Evolutionary conservation across 2,113 vertebrate genomes (phyloP), one percentile per base, ranked within the genome.

Genomic region (Atractosteus spatula): DNA sequence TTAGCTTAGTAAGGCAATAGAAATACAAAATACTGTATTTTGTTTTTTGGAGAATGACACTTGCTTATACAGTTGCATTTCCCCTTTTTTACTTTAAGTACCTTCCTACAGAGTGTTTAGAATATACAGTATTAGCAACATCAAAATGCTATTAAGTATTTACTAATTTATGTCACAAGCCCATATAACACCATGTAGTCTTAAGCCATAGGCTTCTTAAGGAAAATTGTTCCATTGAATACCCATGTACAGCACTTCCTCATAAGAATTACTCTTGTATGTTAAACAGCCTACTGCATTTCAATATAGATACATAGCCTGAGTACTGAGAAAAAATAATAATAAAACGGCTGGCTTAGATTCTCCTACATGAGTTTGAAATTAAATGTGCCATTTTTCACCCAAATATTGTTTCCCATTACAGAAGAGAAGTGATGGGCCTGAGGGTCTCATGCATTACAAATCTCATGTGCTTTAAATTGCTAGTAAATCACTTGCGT

Each of bases 401-500:
- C 73, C 81, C 86, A 89, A 91, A 90, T 88, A 90, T 87, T 90
- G 84, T 86, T 91, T 89, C 85, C 86, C 75, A 79, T 92, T 88
- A 91, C 80, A 81, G 82, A 83, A 82, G 77, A 87, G 79, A 84
- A 89, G 87, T 78, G 85, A 86, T 80, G 78, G 80, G 84, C 88
- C 87, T 78, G 73, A 86, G 83, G 86, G 87, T 78, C 76, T 88
- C 84, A 89, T 89, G 91, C 88, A 89, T 91, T 89, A 92, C 89
- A 91, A 89, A 92, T 90, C 87, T 89, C 84, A 67, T 87, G 85
- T 84, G 84, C 82, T 89, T 89, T 87, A 87, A 91, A 91, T 88
- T 88, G 87, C 87, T 82, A 87, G 89, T 91, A 93, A 93, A 94
- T 93, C 89, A 92, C 84, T 89, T 84, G 83, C 2, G 1, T 79